Percentiles rank a stretch among this genome's conserved stretches.
These are phyloP conservation scores for Chymomyza costata DNA, from an alignment of 1,140 invertebrate genomes.

Conservation along the genomic window DNA sequence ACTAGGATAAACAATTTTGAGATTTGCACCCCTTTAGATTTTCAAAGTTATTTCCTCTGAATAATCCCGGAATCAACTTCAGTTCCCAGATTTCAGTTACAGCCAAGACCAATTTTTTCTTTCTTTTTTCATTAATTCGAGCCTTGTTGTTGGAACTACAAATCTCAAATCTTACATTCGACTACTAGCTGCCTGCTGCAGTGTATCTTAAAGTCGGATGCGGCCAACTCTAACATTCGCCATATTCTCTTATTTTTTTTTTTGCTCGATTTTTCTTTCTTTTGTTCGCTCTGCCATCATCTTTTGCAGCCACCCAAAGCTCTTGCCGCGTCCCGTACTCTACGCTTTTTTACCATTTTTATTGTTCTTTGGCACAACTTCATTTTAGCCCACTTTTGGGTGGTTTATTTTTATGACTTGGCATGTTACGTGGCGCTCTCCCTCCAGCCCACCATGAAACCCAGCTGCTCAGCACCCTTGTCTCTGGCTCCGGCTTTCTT, in stretches of 20 bases:
- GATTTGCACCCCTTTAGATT: no score
- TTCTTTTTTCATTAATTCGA: no score
- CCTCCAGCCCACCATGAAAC: not conserved
- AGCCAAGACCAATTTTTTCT: no score
- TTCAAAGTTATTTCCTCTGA: no score
- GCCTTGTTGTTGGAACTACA: no score
- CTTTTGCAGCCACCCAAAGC: not conserved
- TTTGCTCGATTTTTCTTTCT: slow-evolving; percentile 29
- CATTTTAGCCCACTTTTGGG: slow-evolving; percentile 69
- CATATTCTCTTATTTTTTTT: slow-evolving; percentile 44
- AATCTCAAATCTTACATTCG: no score
- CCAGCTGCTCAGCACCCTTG: not conserved
- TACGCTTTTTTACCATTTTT: slow-evolving; percentile 48
- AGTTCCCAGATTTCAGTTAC: no score
- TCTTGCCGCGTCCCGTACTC: slow-evolving; percentile 12
- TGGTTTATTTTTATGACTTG: slow-evolving; percentile 69
- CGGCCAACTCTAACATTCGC: no score
- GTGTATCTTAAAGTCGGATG: no score
- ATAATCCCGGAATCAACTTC: no score
- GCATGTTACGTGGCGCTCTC: not conserved
- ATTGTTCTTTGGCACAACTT: slow-evolving; percentile 69
- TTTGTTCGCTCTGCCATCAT: slow-evolving; percentile 25
- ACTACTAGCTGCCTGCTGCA: no score
- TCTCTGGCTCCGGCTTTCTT: slow-evolving; percentile 15
- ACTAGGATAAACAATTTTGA: no score